phyloP scores from a whole-genome alignment of 2,888 invertebrate genomes.

The Hololepta plana region DNA sequence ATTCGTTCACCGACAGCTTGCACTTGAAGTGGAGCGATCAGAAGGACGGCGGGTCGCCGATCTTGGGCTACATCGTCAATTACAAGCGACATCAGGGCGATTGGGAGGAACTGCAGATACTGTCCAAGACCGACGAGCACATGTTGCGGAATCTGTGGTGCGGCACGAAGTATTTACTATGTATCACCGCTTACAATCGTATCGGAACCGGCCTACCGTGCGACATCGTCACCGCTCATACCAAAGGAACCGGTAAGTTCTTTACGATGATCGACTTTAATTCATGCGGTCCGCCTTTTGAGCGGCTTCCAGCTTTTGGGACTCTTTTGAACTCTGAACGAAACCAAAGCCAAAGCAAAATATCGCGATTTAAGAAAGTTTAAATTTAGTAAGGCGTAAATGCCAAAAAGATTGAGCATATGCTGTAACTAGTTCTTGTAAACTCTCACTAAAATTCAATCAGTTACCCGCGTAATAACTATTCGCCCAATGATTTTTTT shows the following conservation, averaged over 20 bases:
- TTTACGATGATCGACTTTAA: no score
- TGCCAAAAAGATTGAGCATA: no score
- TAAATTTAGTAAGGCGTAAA: no score
- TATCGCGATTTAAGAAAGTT: background rate
- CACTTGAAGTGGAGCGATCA: conserved; percentile 63
- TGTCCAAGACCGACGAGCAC: conserved; percentile 62
- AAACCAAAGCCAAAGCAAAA: no score
- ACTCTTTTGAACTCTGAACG: no score
- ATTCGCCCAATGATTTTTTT: no score
- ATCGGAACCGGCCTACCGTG: conserved; percentile 80
- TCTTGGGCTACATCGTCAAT: conserved; percentile 73
- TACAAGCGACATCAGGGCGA: conserved; percentile 80
- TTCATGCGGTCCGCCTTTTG: no score
- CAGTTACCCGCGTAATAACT: no score
- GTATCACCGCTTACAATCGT: conserved; percentile 78
- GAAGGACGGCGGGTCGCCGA: conserved; percentile 65
- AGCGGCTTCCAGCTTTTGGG: no score
- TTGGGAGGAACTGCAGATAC: conserved; percentile 80
- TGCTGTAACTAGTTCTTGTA: no score
- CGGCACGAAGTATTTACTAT: conserved; percentile 73
- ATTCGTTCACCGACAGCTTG: conserved; percentile 66
- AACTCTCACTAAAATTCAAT: no score
- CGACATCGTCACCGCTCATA: conserved; percentile 70
- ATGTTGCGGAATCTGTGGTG: conserved; percentile 71
- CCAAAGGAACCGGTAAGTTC: conserved; percentile 62